Evolutionary conservation across 2,888 invertebrate genomes (phyloP).

Genomic region (Ecliptopera silaceata): DNA sequence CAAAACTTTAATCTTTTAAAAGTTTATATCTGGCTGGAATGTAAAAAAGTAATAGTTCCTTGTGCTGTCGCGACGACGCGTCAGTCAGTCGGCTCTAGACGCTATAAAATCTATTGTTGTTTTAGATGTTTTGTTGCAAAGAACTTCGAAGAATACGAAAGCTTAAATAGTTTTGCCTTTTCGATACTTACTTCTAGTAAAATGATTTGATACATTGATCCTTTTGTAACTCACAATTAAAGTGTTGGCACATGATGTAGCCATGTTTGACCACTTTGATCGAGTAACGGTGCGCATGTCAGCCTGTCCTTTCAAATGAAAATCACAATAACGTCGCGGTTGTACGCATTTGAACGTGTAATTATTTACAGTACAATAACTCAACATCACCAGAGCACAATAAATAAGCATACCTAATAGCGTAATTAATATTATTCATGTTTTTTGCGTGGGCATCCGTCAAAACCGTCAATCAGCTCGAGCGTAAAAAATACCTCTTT

Average conservation of each 20-base stretch:
- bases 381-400: conserved; percentile 45
- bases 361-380: conserved; percentile 63
- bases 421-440: conserved; percentile 40
- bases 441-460: conserved; percentile 39
- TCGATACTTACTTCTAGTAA: neutral
- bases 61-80: conserved; percentile 18
- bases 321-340: conserved; percentile 57
- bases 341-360: conserved; percentile 52
- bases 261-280: conserved; percentile 45
- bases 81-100: conserved; percentile 17
- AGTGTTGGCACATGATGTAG: conserved; percentile 28
- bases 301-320: conserved; percentile 59
- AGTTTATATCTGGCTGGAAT: conserved; percentile 31
- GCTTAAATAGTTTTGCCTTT: neutral
- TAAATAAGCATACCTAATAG: conserved; percentile 49
- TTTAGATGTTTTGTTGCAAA: conserved; percentile 21
- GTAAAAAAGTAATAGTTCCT: conserved; percentile 30
- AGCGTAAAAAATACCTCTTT: conserved; percentile 32
- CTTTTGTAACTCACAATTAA: conserved; percentile 11
- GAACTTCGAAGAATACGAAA: conserved; percentile 1
- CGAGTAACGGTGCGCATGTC: conserved; percentile 63
- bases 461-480: conserved; percentile 28
- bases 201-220: neutral
- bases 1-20: conserved; percentile 34
- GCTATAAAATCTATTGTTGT: conserved; percentile 34